Percentiles rank a stretch among this genome's conserved stretches.
These are phyloP conservation scores for Spongilla lacustris DNA, from an alignment of 37 sponge, comb jelly and placozoan genomes.

Conservation along the genomic window DNA sequence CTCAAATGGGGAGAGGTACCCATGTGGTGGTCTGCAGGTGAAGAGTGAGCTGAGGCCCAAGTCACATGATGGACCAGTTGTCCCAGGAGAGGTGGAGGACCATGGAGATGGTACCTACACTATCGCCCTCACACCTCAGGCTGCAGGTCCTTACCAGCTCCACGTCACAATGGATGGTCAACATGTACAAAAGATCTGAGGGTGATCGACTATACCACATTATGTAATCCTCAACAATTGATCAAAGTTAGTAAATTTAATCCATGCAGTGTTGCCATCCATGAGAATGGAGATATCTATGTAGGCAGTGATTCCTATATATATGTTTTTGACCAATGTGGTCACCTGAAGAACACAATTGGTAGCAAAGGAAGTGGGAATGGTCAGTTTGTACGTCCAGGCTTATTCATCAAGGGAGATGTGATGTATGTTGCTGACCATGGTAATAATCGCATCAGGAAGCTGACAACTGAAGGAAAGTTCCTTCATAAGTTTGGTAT, in stretches of 20 bases:
- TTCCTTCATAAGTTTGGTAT: neutral
- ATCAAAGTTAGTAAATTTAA: neutral
- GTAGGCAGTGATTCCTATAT: neutral
- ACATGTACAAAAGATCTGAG: neutral
- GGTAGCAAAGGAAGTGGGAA: neutral
- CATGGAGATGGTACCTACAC: neutral
- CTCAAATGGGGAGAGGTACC: neutral
- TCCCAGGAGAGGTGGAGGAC: neutral
- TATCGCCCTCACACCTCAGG: neutral
- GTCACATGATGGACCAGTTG: neutral
- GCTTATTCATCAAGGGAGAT: neutral
- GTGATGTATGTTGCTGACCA: neutral
- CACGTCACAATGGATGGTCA: neutral
- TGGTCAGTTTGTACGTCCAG: neutral
- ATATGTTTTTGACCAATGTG: neutral
- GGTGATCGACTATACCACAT: neutral
- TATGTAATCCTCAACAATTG: neutral
- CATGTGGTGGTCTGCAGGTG: neutral
- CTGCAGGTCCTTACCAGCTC: neutral
- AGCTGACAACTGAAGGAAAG: neutral
- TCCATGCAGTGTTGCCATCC: neutral
- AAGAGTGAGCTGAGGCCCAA: neutral
- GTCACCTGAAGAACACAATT: neutral
- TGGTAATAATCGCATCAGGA: neutral
- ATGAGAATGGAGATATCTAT: neutral